These are phyloP conservation scores for Danio albolineatus DNA, from an alignment of 2,797 vertebrate species.

Conservation along the genomic window DNA sequence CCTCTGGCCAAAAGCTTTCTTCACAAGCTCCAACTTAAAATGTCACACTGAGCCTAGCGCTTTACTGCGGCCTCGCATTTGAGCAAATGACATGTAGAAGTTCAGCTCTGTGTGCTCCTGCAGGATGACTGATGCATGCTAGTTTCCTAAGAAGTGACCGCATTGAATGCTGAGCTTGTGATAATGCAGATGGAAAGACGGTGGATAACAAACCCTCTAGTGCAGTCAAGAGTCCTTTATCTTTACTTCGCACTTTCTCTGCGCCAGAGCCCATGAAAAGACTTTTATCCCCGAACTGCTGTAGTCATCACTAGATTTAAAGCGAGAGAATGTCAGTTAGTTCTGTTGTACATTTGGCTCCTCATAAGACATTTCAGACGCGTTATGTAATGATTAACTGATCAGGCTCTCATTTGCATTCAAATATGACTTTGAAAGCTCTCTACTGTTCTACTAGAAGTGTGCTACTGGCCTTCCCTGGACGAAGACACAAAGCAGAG, in stretches of 20 bases:
- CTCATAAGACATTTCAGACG: background rate
- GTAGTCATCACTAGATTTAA: slow-evolving; percentile 21
- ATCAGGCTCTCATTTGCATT: background rate
- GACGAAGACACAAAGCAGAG: no score
- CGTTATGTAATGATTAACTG: background rate
- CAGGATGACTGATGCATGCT: slow-evolving; percentile 79
- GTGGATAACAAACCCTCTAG: slow-evolving; percentile 56
- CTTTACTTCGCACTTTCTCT: slow-evolving; percentile 18
- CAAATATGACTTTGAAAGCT: background rate
- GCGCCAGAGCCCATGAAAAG: background rate
- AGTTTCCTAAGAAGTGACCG: slow-evolving; percentile 72
- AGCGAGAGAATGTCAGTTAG: background rate
- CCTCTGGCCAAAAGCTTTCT: slow-evolving; percentile 69
- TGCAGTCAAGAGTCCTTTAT: slow-evolving; percentile 6
- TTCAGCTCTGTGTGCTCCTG: slow-evolving; percentile 67
- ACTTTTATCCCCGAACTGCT: slow-evolving; percentile 15
- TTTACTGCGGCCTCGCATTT: slow-evolving; percentile 68
- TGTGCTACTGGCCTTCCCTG: no score
- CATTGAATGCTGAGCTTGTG: slow-evolving; percentile 78
- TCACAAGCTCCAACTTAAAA: slow-evolving; percentile 77
- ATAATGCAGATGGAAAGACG: slow-evolving; percentile 76
- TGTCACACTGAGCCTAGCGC: slow-evolving; percentile 74
- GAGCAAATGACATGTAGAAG: slow-evolving; percentile 77
- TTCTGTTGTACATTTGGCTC: background rate
- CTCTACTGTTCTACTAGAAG: background rate